These are phyloP conservation scores for Drosophila kanekoi DNA, from an alignment of 2,888 invertebrate genomes.

Conservation along the genomic window DNA sequence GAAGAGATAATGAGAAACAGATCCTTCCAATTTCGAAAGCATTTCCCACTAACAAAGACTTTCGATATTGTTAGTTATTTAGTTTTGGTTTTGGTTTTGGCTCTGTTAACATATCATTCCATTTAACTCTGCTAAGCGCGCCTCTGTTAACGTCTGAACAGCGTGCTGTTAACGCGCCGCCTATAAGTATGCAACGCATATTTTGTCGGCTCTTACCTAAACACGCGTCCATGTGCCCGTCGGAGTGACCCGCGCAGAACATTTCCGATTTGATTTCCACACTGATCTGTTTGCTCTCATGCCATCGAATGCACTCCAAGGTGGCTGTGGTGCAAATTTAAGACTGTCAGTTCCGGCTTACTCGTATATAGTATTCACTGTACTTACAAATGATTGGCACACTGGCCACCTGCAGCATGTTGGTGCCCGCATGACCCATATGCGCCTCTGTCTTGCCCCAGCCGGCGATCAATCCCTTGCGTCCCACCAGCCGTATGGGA, in stretches of 20 bases:
- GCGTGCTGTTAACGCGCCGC: constrained; percentile 18
- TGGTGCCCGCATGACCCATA: constrained; percentile 91
- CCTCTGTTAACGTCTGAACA: constrained; percentile 7
- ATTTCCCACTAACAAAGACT: too few relatives aligned
- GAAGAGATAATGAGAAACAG: too few relatives aligned
- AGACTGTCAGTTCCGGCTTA: background rate
- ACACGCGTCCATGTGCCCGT: constrained; percentile 93
- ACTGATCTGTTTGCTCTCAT: constrained; percentile 91
- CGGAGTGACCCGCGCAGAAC: constrained; percentile 94
- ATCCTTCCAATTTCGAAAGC: too few relatives aligned
- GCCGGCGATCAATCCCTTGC: constrained; percentile 90
- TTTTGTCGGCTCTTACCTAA: constrained; percentile 86
- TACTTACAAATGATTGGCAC: constrained; percentile 92
- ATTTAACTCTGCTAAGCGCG: background rate
- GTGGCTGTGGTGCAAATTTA: constrained; percentile 85
- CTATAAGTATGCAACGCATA: constrained; percentile 61
- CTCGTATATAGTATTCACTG: background rate
- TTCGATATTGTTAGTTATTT: too few relatives aligned
- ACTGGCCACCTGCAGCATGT: constrained; percentile 91
- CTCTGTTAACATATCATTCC: background rate
- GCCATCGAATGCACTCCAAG: constrained; percentile 92
- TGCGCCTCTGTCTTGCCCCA: constrained; percentile 93
- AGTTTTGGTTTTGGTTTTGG: too few relatives aligned
- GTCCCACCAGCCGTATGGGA: constrained; percentile 85
- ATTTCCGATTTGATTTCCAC: constrained; percentile 91